Evolutionary conservation across 2,888 invertebrate species (phyloP), one percentile per base, ranked within the genome.

Genomic region (Blastobasis adustella): DNA sequence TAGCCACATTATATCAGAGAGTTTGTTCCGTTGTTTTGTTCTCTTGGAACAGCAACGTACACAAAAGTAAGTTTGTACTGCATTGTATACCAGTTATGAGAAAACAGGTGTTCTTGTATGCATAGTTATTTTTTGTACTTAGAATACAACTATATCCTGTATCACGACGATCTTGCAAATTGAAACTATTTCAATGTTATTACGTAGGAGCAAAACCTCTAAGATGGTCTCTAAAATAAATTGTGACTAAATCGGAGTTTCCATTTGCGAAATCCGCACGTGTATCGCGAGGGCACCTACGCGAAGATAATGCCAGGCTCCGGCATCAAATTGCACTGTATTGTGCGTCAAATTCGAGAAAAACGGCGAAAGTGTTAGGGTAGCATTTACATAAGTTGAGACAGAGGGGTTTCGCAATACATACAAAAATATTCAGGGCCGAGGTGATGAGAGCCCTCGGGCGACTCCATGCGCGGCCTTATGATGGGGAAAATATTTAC

Each of bases 311-410:
- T 84, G 79, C 71, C 56, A 61, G 75, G 73, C 77, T 77, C 72
- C 71, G 66, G 70, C 78, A 73, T 84, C 85, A 86, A 86, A 87
- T 88, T 87, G 87, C 77, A 70, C 69, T 68, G 79, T 78, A 87
- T 87, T 87, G 86, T 85, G 79, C 71, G 75, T 69, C 79, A 85
- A 85, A 85, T 75, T 81, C 75, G 83, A 79, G 81, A 85, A 87
- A 88, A 84, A 83, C 80, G 82, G 63, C 67, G 77, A 82, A 84
- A 87, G 84, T 87, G 86, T 88, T 82, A 78, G 84, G 79, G 76
- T 76, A 74, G 63, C 67, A 87, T 88, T 88, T 84, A 84, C 87
- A 88, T 87, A 87, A 87, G 81, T 85, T 79, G 86, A 82, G 85
- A 82, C 86, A 86, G 84, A 86, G 80, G 82, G 85, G 79, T 74